These are phyloP conservation scores for Macrotrachela quadricornifera DNA, from an alignment of 1,140 invertebrate genomes.

Conservation along the genomic window DNA sequence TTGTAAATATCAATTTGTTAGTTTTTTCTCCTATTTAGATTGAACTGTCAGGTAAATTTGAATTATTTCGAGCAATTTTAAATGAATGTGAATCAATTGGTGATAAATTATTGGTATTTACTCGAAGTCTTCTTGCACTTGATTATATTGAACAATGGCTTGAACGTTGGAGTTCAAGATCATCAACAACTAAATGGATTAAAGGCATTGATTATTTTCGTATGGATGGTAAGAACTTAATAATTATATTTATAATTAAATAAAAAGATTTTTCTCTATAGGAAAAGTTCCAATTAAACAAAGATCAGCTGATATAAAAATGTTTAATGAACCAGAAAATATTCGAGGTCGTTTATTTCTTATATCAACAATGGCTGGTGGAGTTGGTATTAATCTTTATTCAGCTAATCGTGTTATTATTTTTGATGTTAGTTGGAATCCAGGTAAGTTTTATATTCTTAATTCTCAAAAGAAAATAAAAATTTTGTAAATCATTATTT, in stretches of 20 bases:
- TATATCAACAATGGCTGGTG: slow-evolving; percentile 82
- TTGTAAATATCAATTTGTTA: slow-evolving; percentile 57
- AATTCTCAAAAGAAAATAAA: too few relatives aligned
- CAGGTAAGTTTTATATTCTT: slow-evolving; percentile 36
- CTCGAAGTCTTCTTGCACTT: slow-evolving; percentile 62
- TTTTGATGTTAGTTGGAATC: slow-evolving; percentile 95
- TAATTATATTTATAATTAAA: too few relatives aligned
- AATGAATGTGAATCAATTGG: slow-evolving; percentile 62
- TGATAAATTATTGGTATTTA: slow-evolving; percentile 79
- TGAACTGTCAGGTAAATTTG: slow-evolving; percentile 53
- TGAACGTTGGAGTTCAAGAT: slow-evolving; percentile 46
- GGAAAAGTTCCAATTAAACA: slow-evolving; percentile 45
- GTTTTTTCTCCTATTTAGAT: slow-evolving; percentile 49
- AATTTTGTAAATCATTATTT: too few relatives aligned
- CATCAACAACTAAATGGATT: slow-evolving; percentile 45
- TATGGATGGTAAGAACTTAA: slow-evolving; percentile 50
- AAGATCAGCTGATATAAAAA: slow-evolving; percentile 51
- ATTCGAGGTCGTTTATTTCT: slow-evolving; percentile 49
- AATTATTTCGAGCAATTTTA: slow-evolving; percentile 59
- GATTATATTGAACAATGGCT: slow-evolving; percentile 74
- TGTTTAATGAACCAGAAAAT: slow-evolving; percentile 46
- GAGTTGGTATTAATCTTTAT: slow-evolving; percentile 64
- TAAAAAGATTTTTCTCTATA: too few relatives aligned
- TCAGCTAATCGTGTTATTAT: slow-evolving; percentile 88
- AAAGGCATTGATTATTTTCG: slow-evolving; percentile 65